Base-by-base conservation (phyloP, 2,797 vertebrate genomes). In the Sphenodon punctatus region DNA sequence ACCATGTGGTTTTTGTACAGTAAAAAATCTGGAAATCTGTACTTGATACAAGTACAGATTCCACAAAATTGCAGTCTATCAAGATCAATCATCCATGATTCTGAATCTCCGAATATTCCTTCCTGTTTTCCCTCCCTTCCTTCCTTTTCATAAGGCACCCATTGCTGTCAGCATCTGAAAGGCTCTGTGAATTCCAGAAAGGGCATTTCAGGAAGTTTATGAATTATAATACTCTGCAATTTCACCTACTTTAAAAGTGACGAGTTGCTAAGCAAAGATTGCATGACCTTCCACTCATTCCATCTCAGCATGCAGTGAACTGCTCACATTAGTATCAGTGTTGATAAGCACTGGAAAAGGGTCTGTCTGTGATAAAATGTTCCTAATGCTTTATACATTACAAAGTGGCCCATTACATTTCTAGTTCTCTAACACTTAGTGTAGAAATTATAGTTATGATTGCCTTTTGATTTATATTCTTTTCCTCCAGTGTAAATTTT, bases 341-440 rank as follows among this genome's bases (percentile, higher is more conserved):
- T 30, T 25, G 14, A 43, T 11, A 22, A 82, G n/a, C 46, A 34
- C 27, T 55, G 7, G 10, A 13, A 10, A 42, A 27, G 34, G 12
- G 20, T 38, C 12, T 42, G 36, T 36, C 23, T 49, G 48, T 65
- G 45, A 80, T 67, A 85, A 89, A 91, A 43, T 30, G 13, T 25
- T 79, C 10, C 12, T 30, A 56, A 53, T 39, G 34, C 43, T 59
- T n/a, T 77, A 87, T 86, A 78, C 67, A 53, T 72, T 65, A 65
- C 76, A 67, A 87, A 89, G 65, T 51, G 30, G 1, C 6, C 59
- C 45, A 43, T 55, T 88, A 67, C 92, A 67, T 43, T 80, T 89
- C 60, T 70, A 4, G 32, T 82, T 88, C 49, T 75, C 84, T 85
- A 16, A 6, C 4, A 19, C n/a, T n/a, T n/a, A n/a, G n/a, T n/a